Base-by-base conservation (phyloP, 2,113 vertebrate genomes). In the Accipiter virgatus region DNA sequence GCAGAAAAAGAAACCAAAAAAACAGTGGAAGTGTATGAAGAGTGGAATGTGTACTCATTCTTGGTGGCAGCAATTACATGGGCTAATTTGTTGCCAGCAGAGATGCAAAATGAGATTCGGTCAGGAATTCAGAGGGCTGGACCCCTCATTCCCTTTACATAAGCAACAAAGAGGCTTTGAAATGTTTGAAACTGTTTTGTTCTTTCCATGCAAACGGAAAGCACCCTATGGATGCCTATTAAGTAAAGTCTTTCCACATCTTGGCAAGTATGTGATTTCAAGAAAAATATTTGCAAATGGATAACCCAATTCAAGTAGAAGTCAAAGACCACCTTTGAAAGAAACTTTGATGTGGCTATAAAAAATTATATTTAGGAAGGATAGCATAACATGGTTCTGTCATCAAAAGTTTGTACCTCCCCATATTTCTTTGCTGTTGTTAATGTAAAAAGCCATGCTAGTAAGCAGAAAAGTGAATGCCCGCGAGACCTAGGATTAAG, bases 231-330 rank as follows among this genome's bases (percentile, higher is more conserved):
- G 94, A 94, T 94, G 53, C 70, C 48, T 93, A 72, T 95, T 93
- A 95, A 93, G 77, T 72, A 55, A 95, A 91, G 84, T 84, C 95
- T 87, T 96, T 72, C 89, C 84, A 87, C 48, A 65, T 89, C 89
- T 96, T 81, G 38, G 65, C 56, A 95, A 95, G 93, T 94, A 85
- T 95, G 93, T 85, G 70, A 95, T 96, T 96, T 96, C 95, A 96
- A 97, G 89, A 93, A 93, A 96, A 96, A 96, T 96, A 97, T 96
- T 96, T 96, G 93, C 66, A 96, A 96, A 91, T 95, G 91, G 89
- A 96, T 95, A 97, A 96, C 77, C 27, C 73, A 96, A 93, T 93
- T 93, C 86, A 68, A 87, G 68, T 7, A 86, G n/a, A 79, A 87
- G 89, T 95, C 95, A 95, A 94, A 94, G 91, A 97, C 94, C 83